Percentiles rank a stretch among this genome's conserved stretches.
These are phyloP conservation scores for Pyxicephalus adspersus DNA, from an alignment of 2,113 vertebrate species.

Conservation along the genomic window DNA sequence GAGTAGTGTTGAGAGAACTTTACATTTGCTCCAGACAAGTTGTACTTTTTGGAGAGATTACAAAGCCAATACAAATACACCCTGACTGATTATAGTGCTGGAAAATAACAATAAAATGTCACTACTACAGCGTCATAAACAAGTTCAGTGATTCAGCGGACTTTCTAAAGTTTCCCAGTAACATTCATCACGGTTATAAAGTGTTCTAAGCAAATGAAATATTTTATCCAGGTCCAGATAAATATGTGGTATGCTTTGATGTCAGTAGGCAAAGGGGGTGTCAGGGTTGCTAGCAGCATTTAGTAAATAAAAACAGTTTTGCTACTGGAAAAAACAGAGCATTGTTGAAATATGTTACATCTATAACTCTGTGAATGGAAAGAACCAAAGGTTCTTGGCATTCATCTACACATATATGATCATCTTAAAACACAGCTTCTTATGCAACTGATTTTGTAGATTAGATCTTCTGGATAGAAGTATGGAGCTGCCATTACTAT, in stretches of 20 bases:
- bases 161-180: slow-evolving; percentile 20
- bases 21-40: not conserved
- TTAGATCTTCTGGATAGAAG: too few species aligned
- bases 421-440: too few species aligned
- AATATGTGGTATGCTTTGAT: not conserved
- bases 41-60: not conserved
- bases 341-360: too few species aligned
- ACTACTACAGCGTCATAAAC: slow-evolving; percentile 8
- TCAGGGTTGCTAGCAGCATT: not conserved
- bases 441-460: too few species aligned
- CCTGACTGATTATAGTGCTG: slow-evolving; percentile 4
- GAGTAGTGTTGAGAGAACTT: slow-evolving; percentile 17
- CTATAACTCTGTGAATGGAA: too few species aligned
- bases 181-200: not conserved
- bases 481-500: too few species aligned
- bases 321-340: not conserved
- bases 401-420: too few species aligned
- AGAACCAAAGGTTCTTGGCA: too few species aligned
- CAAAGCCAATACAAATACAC: slow-evolving; percentile 11
- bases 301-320: not conserved
- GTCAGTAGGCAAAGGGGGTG: not conserved
- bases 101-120: slow-evolving; percentile 29
- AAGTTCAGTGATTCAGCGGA: not conserved
- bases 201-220: not conserved
- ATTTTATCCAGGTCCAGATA: not conserved